Evolutionary conservation across 92 coral and sea anemone genomes (phyloP).

Genomic region (Bergia sp.): DNA sequence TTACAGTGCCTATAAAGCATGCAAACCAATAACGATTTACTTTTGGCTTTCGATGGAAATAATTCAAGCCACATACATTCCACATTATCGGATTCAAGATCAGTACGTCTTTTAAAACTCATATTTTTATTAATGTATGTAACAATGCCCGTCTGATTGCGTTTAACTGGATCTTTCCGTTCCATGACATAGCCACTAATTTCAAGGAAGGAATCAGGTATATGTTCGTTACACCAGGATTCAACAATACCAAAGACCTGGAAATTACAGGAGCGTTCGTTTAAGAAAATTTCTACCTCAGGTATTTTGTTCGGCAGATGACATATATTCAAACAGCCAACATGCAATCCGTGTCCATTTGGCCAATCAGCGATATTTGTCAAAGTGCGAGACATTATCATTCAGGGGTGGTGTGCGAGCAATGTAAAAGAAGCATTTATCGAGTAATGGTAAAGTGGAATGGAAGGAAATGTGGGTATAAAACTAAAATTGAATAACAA

Average conservation of each 20-base stretch:
- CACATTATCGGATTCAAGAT: background rate
- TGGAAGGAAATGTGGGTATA: background rate
- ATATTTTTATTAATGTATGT: constrained; percentile 18
- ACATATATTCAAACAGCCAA: constrained; percentile 21
- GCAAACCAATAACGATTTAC: background rate
- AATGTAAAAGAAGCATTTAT: background rate
- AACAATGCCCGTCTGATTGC: constrained; percentile 23
- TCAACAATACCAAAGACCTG: constrained; percentile 8
- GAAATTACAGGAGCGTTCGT: constrained; percentile 10
- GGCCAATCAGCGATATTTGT: constrained; percentile 26
- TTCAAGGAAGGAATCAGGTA: constrained; percentile 12
- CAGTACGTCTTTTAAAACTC: constrained; percentile 13
- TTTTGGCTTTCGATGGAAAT: background rate
- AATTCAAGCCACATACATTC: background rate
- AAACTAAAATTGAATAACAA: background rate
- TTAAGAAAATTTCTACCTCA: constrained; percentile 12
- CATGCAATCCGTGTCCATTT: constrained; percentile 23
- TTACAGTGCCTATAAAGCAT: background rate
- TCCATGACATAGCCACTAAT: constrained; percentile 21
- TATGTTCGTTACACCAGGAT: constrained; percentile 19
- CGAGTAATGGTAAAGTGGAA: background rate
- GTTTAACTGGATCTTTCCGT: constrained; percentile 25
- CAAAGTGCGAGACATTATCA: constrained; percentile 13
- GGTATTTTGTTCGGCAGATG: constrained; percentile 26
- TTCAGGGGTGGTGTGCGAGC: background rate